Percentiles rank a stretch among this genome's conserved stretches.
Evolutionary conservation across 2,888 invertebrate species (phyloP).

Genomic region (Ophioninae sp.): DNA sequence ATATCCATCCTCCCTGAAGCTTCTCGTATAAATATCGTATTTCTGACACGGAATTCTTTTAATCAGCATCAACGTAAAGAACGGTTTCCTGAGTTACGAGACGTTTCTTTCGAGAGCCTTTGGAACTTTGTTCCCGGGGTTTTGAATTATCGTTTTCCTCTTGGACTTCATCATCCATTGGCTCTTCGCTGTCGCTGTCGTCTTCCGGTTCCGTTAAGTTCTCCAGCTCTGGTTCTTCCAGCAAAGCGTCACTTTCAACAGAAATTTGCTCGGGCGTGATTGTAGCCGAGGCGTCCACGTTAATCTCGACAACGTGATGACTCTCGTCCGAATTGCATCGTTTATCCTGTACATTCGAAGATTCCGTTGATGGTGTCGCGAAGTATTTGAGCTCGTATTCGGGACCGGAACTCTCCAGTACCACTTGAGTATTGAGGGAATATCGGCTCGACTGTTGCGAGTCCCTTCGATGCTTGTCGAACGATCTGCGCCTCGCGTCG

Average conservation of each 20-base stretch:
- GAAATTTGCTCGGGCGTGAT: conserved; percentile 70
- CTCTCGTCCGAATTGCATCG: conserved; percentile 74
- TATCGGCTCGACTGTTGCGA: conserved; percentile 73
- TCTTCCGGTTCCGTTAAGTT: conserved; percentile 72
- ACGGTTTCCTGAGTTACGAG: conserved; percentile 60
- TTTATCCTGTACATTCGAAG: conserved; percentile 60
- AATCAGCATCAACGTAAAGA: conserved; percentile 60
- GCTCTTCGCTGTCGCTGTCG: conserved; percentile 52
- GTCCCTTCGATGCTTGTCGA: conserved; percentile 75
- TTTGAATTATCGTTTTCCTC: conserved; percentile 26
- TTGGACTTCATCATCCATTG: conserved; percentile 11
- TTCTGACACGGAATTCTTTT: conserved; percentile 2
- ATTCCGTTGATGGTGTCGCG: conserved; percentile 72
- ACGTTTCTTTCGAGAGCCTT: conserved; percentile 55
- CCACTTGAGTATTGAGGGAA: conserved; percentile 72
- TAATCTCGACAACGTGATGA: conserved; percentile 71
- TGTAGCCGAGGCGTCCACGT: conserved; percentile 65
- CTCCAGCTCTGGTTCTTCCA: conserved; percentile 78
- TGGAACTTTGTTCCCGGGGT: conserved; percentile 38
- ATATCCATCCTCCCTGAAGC: background rate
- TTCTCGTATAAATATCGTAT: background rate
- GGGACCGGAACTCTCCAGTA: conserved; percentile 66
- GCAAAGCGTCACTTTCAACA: conserved; percentile 73
- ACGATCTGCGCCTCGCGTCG: conserved; percentile 76
- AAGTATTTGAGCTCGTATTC: conserved; percentile 77